Evolutionary conservation across 2,888 invertebrate genomes (phyloP).

Genomic region (Elegia similella): DNA sequence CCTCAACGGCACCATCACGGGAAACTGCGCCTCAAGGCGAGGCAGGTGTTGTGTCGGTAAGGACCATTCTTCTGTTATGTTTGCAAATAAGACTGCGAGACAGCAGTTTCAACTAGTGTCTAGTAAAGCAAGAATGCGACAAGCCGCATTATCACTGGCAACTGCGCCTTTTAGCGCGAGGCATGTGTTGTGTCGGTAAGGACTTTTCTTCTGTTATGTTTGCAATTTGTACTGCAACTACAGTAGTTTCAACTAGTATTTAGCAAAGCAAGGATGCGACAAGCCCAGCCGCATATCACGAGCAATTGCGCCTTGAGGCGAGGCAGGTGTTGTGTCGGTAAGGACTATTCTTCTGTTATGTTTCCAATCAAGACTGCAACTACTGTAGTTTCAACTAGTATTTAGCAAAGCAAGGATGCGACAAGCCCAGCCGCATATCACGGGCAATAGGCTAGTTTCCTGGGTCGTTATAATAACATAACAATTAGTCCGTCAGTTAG

Average conservation of each 20-base stretch:
- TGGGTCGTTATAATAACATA: too few species aligned
- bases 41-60: slow-evolving; percentile 93
- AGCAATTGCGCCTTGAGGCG: slow-evolving; percentile 87
- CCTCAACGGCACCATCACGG: slow-evolving; percentile 87
- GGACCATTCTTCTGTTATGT: slow-evolving; percentile 39
- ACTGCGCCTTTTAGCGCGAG: slow-evolving; percentile 86
- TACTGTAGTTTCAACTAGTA: slow-evolving; percentile 86
- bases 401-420: slow-evolving; percentile 88
- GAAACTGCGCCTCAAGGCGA: slow-evolving; percentile 86
- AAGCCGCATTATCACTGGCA: slow-evolving; percentile 86
- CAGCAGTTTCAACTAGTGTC: slow-evolving; percentile 87
- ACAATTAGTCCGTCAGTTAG: too few species aligned
- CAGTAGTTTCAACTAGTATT: slow-evolving; percentile 87
- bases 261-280: slow-evolving; percentile 87
- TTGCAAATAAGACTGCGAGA: too few species aligned
- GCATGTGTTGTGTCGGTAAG: slow-evolving; percentile 92
- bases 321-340: slow-evolving; percentile 92
- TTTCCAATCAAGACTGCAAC: too few species aligned
- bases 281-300: slow-evolving; percentile 86
- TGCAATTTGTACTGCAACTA: too few species aligned
- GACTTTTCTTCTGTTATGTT: slow-evolving; percentile 26
- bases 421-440: slow-evolving; percentile 85
- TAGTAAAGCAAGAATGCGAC: slow-evolving; percentile 87
- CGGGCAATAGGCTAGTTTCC: slow-evolving; percentile 88
- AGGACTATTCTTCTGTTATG: slow-evolving; percentile 48